Base-by-base conservation (phyloP, 1,140 invertebrate genomes). In the Drosophila nigromelanica region DNA sequence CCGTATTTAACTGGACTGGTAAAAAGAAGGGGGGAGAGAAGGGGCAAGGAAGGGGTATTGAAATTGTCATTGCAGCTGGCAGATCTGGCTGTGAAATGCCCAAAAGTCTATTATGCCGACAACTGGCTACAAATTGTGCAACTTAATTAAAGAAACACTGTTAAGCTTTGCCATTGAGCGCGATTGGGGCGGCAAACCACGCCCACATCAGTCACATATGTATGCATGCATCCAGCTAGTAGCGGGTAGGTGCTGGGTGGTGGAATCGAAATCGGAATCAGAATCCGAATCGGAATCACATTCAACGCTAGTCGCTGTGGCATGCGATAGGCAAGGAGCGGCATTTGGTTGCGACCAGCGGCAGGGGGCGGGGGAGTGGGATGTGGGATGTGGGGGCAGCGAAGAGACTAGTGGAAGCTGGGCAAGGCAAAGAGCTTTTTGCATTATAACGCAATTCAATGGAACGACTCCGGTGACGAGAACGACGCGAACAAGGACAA, bases 91-190 rank as follows among this genome's bases (percentile, higher is more conserved):
- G 60, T 33, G 27, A 66, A 72, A 63, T 67, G 55, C 45, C 63
- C 54, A 40, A 68, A 62, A 56, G 58, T 60, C 50, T 61, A 73
- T 73, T 73, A 73, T 69, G 56, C 33, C 73, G 66, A 68, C 83
- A 81, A 83, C 79, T 80, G 80, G 75, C 83, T 71, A 89, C 83
- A 87, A 89, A 89, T 87, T 87, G 83, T 80, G 55, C 76, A 83
- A 87, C 83, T 87, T 89, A 87, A 87, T 87, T 87, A 87, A 87
- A 87, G 83, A 83, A 87, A 80, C 80, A 76, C 76, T 87, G 83
- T 89, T 86, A 83, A 76, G 87, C 73, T 83, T 76, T 72, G 82
- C 87, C 78, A 86, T 87, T 80, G 81, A 86, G 81, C 60, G 66
- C 39, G 40, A 30, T 40, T 59, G 10, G 45, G 35, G 27, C 15